Percentiles rank a stretch among this genome's conserved stretches.
Evolutionary conservation across 2,888 invertebrate genomes (phyloP).

Genomic region (Diabrotica balteata): DNA sequence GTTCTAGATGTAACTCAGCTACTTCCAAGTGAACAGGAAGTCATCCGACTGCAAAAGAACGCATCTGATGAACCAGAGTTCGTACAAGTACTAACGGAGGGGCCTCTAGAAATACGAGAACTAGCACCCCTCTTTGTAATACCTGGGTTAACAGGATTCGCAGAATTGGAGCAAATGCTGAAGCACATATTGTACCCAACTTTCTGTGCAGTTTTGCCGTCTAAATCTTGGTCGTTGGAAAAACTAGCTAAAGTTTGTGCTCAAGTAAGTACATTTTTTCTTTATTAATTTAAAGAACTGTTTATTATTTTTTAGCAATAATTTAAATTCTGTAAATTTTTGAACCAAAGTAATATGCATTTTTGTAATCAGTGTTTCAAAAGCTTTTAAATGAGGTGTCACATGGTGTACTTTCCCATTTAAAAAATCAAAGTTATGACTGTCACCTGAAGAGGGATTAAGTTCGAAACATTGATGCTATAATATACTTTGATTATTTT

Average conservation of each 20-base stretch:
- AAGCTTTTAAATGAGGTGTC: no score
- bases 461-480: no score
- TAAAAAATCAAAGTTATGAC: no score
- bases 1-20: slow-evolving; percentile 52
- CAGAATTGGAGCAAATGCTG: slow-evolving; percentile 49
- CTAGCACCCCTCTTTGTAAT: slow-evolving; percentile 58
- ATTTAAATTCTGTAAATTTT: no score
- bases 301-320: no score
- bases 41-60: slow-evolving; percentile 44
- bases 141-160: slow-evolving; percentile 55
- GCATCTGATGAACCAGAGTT: slow-evolving; percentile 51
- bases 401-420: no score
- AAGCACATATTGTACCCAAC: slow-evolving; percentile 56
- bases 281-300: no score
- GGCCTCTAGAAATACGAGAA: slow-evolving; percentile 55
- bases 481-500: no score
- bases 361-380: no score
- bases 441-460: no score
- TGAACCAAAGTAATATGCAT: no score
- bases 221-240: slow-evolving; percentile 44
- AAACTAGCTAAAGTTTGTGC: slow-evolving; percentile 52
- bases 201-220: slow-evolving; percentile 55
- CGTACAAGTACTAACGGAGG: slow-evolving; percentile 54
- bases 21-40: slow-evolving; percentile 50
- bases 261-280: slow-evolving; percentile 41